A percentile compares a stretch with the other conserved stretches of the same genome.
Conservation (phyloP, 2,888 invertebrate genomes). For the Oscheius sp. region DNA sequence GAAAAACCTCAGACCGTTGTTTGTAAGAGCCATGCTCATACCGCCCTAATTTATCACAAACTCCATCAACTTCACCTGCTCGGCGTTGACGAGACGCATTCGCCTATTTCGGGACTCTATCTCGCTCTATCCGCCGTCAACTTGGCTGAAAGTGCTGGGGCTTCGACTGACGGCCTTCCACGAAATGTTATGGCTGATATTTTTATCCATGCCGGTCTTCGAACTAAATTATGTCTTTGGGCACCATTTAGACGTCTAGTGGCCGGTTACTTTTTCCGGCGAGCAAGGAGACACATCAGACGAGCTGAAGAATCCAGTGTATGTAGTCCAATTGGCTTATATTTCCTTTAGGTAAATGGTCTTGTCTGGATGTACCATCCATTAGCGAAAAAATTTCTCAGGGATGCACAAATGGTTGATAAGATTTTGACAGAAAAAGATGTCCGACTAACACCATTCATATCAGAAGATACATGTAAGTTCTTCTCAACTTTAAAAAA, state of each 20-base stretch:
- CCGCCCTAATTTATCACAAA: slow-evolving; percentile 68
- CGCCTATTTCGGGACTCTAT: slow-evolving; percentile 55
- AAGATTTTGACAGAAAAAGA: slow-evolving; percentile 27
- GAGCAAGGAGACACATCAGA: slow-evolving; percentile 62
- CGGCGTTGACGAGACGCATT: slow-evolving; percentile 46
- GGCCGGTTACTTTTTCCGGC: slow-evolving; percentile 62
- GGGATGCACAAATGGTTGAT: slow-evolving; percentile 38
- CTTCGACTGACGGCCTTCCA: slow-evolving; percentile 50
- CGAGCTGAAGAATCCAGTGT: slow-evolving; percentile 45
- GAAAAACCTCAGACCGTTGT: slow-evolving; percentile 59
- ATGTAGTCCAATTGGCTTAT: background rate
- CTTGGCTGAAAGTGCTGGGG: slow-evolving; percentile 66
- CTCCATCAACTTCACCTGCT: slow-evolving; percentile 66
- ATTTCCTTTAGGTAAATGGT: slow-evolving; percentile 38
- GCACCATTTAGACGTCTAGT: slow-evolving; percentile 53
- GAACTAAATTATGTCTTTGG: slow-evolving; percentile 56
- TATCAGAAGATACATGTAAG: slow-evolving; percentile 10
- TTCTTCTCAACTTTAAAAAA: background rate
- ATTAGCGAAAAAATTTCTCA: slow-evolving; percentile 51
- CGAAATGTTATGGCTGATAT: slow-evolving; percentile 51
- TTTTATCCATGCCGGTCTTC: slow-evolving; percentile 46
- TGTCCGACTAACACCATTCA: slow-evolving; percentile 5
- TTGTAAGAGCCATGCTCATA: slow-evolving; percentile 66
- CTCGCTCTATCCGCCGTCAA: slow-evolving; percentile 67
- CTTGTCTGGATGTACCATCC: slow-evolving; percentile 66